Evolutionary conservation across 2,113 vertebrate species (phyloP), one percentile per base, ranked within the genome.

Genomic region (Choloepus hoffmanni): DNA sequence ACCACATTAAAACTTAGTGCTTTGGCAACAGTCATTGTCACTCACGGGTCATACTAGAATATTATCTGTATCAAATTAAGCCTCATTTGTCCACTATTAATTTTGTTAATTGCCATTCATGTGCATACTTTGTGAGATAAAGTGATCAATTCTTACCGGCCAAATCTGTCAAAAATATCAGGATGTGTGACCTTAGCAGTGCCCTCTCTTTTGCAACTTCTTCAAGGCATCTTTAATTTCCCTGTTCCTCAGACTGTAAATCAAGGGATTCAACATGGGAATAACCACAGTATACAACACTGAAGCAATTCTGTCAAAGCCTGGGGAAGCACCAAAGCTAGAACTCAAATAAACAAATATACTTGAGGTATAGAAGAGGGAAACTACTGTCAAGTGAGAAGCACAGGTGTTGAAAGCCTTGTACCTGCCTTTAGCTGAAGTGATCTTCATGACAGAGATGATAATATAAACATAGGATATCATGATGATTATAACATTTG

Each of bases 381-480:
- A 79, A 0, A 97, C 94, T 1, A 74, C 93, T 2, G 88, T 97
- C 19, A 97, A 62, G 19, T 97, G 97, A 45, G 96, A 97, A 7
- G 92, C 76, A 81, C 97, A 97, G 36, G 95, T 97, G 6, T 90
- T 96, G 63, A 97, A 94, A 14, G 94, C 87, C 30, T 97, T 97
- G 43, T 58, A 73, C 18, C 94, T 82, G 26, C 90, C 93, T 30
- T 78, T 76, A 24, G 65, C n/a, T 8, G 84, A 93, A 2, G 83
- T 89, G 28, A 95, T 95, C 58, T 76, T 97, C 93, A 93, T 15
- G 36, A 97, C 91, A 77, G 87, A 88, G 50, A 21, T 24, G 70
- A 81, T 13, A 10, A 97, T 91, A 12, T 62, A 95, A 30, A 21
- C 50, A 24, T 93, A 97, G 50, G 95, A 96, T 55, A 67, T 16